Evolutionary conservation across 1,140 invertebrate species (phyloP), one percentile per base, ranked within the genome.

Genomic region (Drosophila navojoa): DNA sequence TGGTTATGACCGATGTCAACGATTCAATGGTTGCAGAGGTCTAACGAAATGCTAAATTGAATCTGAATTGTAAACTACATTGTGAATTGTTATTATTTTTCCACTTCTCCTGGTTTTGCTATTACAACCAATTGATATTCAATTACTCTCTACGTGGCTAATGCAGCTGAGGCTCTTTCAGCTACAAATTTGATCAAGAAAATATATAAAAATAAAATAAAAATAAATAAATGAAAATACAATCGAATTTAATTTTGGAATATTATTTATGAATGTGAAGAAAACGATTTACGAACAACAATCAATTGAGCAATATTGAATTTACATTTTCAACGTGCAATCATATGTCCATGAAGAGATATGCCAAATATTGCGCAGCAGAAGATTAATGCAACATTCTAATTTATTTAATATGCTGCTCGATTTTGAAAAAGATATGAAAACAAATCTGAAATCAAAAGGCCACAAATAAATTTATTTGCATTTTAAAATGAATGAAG

Each of bases 401-500:
- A 66, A 66, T 66, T 66, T 66, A 66, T 59, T 58, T 58, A 67
- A 47, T 49, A 9, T 16, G 55, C 55, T 47, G 57, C 57, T 32
- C 27, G 42, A 15, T 32, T 47, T 47, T 16, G 16, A 45, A 59
- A 59, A 47, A 29, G n/a, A 29, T n/a, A 59, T 32, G 27, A 29
- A 47, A 10, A 59, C 10, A 45, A 45, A 19, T 6, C 38, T 59
- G 45, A 54, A 70, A 72, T 67, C 50, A 73, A 68, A 73, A 69
- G 63, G 52, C 71, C 63, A 69, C 70, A 81, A 76, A 71, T 71
- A 87, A 81, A 79, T 87, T 78, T 87, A 84, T 85, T 85, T 81
- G 82, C 82, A 87, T 85, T 85, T 87, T 54, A 68, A 87, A 87
- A 87, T 78, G 86, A 87, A 85, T 87, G 82, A 85, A 85, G 82